These are phyloP conservation scores for Stigmatopora nigra DNA, from an alignment of 2,113 vertebrate species.

Conservation along the genomic window DNA sequence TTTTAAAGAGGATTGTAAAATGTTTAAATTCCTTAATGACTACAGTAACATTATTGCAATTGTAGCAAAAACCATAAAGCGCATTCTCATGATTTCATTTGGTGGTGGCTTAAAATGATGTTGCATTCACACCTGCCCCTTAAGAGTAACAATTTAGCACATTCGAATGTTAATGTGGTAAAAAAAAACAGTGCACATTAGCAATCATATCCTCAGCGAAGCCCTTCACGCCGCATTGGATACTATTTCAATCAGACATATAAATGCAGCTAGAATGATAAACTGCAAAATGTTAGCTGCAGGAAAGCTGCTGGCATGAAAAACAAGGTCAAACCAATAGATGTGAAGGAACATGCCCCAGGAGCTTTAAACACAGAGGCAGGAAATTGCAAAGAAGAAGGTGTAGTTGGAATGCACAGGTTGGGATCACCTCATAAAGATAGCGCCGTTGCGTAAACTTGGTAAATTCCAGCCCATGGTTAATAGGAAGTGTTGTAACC, in stretches of 20 bases:
- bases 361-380: background rate
- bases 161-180: background rate
- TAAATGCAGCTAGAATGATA: background rate
- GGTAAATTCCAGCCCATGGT: background rate
- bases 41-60: too few relatives aligned
- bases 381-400: background rate
- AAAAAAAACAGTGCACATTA: background rate
- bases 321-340: background rate
- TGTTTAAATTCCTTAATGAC: too few relatives aligned
- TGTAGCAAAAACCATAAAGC: too few relatives aligned
- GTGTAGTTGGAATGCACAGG: slow-evolving; percentile 1
- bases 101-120: too few relatives aligned
- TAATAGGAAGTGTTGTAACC: slow-evolving; percentile 5
- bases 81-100: too few relatives aligned
- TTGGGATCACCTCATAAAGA: background rate
- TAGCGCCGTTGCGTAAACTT: too few relatives aligned
- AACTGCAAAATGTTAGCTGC: background rate
- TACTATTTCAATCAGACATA: background rate
- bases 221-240: background rate
- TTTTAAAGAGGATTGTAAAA: too few relatives aligned
- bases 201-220: background rate
- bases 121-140: too few relatives aligned
- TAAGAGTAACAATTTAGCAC: too few relatives aligned
- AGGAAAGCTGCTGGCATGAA: background rate
- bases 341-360: background rate